Evolutionary conservation across 2,797 vertebrate species (phyloP).

Genomic region (Antrozous pallidus): DNA sequence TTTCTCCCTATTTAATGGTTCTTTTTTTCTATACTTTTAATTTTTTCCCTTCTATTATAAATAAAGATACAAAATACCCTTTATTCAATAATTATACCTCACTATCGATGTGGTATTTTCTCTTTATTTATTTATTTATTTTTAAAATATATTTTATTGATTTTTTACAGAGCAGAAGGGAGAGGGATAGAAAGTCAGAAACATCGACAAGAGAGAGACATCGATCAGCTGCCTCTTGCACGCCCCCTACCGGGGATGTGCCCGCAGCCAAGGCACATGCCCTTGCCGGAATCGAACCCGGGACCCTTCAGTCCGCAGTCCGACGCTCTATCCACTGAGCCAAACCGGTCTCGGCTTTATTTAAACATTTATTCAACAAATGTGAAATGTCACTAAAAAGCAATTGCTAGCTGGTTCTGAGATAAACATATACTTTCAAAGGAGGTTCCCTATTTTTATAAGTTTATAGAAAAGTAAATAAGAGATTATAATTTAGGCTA

Average conservation of each 20-base stretch:
- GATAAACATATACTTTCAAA: not conserved
- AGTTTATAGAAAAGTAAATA: not conserved
- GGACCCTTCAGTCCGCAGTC: too few relatives aligned
- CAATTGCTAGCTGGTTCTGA: not conserved
- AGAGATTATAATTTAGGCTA: not conserved
- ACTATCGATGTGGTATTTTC: not conserved
- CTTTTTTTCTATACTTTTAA: not conserved
- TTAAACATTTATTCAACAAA: not conserved
- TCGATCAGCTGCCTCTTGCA: too few relatives aligned
- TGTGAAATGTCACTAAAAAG: not conserved
- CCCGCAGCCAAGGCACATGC: too few relatives aligned
- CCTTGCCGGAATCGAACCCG: too few relatives aligned
- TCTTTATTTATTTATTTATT: too few relatives aligned
- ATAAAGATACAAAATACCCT: not conserved
- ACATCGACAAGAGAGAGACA: too few relatives aligned
- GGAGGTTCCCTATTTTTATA: not conserved
- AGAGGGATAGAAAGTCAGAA: too few relatives aligned
- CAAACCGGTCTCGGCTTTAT: too few relatives aligned
- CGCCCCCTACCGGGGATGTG: too few relatives aligned
- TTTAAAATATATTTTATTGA: too few relatives aligned
- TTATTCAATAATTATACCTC: not conserved
- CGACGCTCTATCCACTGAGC: too few relatives aligned
- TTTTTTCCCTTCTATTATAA: not conserved
- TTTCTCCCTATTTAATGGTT: not conserved
- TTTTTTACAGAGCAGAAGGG: too few relatives aligned